Evolutionary conservation across 2,888 invertebrate species (phyloP), one percentile per base, ranked within the genome.

Genomic region (Neuroscelio doddi): DNA sequence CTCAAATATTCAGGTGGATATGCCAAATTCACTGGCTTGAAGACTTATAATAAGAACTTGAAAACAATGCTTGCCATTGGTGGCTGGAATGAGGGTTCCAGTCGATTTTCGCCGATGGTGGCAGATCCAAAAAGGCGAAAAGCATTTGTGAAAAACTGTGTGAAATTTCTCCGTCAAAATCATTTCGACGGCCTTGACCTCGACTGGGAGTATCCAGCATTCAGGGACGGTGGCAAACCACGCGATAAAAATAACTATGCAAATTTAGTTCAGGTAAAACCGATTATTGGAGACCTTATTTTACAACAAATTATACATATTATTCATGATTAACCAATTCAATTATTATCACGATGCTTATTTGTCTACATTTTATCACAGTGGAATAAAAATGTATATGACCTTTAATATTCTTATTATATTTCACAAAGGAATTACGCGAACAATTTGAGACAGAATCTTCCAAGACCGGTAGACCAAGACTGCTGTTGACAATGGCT

Each of bases 71-170:
- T 97, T 71, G 96, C 96, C 7, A 94, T 96, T 74, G 96, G 96
- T 0, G 91, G 96, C 0, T 96, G 96, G 96, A 96, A 96, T 85
- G 96, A 96, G 84, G 96, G 95, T 10, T 96, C 95, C 0, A 88
- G 92, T 10, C 85, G 90, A 63, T 96, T 96, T 85, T 96, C 96
- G 0, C 91, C 93, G n/a, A 89, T 96, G 88, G 95, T 96, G 1
- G 94, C 93, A 1, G 91, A 90, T 72, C 80, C 90, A 1, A 92
- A 92, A 29, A 87, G 92, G 65, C 87, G 96, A 64, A 91, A 90
- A 78, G 91, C 93, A 79, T 92, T 96, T 78, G 93, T 93, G 53
- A 93, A 91, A 85, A 94, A 94, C 79, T 88, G 91, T 66, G 88
- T 94, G 69, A 94, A 93, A 68, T 96, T 96, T 85, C 88, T 96